Percentiles rank a stretch among this genome's conserved stretches.
Evolutionary conservation across 2,113 vertebrate genomes (phyloP).

Genomic region (Glaucomys volans): DNA sequence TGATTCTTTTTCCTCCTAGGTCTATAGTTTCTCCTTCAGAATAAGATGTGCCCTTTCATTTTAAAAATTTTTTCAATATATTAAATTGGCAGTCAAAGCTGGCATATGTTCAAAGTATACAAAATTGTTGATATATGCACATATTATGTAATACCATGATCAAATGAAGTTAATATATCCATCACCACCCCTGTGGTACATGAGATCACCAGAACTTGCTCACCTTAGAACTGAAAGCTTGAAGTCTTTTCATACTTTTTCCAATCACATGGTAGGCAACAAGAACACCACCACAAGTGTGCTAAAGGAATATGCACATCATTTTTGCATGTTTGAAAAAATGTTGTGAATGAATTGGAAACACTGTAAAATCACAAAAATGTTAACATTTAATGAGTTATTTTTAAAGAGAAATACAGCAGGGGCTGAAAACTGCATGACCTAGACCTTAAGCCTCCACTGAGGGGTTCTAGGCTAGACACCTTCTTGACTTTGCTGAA

Average conservation of each 20-base stretch:
- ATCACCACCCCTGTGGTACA: neutral
- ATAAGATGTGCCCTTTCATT: neutral
- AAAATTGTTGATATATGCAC: neutral
- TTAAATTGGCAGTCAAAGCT: neutral
- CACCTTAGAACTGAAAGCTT: neutral
- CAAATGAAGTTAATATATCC: neutral
- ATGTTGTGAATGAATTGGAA: neutral
- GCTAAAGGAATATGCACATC: rapidly evolving
- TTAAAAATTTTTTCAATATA: neutral
- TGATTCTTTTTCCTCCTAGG: neutral
- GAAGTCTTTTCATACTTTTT: neutral
- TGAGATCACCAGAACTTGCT: neutral
- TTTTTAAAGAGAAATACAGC: neutral
- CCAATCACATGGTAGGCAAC: neutral
- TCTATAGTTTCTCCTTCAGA: neutral
- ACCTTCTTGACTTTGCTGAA: too few relatives aligned
- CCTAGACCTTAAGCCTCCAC: neutral
- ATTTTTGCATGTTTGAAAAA: neutral
- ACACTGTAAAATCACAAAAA: neutral
- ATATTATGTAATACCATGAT: neutral
- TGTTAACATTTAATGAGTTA: neutral
- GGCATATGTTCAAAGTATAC: neutral
- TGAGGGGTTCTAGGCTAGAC: neutral
- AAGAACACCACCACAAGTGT: neutral
- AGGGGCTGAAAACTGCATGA: neutral